Evolutionary conservation across 2,797 vertebrate genomes (phyloP).

Genomic region (Sebastes reedi): DNA sequence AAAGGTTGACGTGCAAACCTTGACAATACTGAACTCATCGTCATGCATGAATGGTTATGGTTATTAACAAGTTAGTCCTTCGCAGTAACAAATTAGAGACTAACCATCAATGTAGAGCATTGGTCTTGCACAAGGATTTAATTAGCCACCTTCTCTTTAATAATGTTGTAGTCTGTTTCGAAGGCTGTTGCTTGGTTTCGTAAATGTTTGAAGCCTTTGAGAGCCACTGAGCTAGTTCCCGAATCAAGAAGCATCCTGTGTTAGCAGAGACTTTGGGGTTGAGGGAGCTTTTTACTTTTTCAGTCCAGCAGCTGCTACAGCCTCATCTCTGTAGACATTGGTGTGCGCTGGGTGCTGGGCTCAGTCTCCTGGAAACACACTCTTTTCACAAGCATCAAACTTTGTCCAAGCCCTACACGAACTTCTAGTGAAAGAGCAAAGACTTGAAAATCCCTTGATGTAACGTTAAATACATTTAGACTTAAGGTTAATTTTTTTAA

Average conservation of each 20-base stretch:
- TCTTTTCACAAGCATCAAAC: not conserved
- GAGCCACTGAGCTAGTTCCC: slow-evolving; percentile 11
- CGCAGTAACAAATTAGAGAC: not conserved
- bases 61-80: not conserved
- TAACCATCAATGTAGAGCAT: not conserved
- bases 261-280: slow-evolving; percentile 5
- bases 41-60: not conserved
- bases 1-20: not conserved
- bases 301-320: not conserved
- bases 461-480: not conserved
- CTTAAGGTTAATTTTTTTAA: not conserved
- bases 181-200: slow-evolving; percentile 9
- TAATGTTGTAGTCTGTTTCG: slow-evolving; percentile 34
- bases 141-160: slow-evolving; percentile 24
- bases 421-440: not conserved
- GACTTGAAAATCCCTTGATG: not conserved
- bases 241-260: slow-evolving; percentile 5
- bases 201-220: slow-evolving; percentile 27
- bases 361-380: not conserved
- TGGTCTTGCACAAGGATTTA: not conserved
- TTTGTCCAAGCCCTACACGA: not conserved
- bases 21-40: not conserved
- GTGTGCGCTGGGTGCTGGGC: not conserved
- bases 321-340: slow-evolving; percentile 3
- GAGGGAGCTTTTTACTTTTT: slow-evolving; percentile 11